Percentiles rank a stretch among this genome's conserved stretches.
Evolutionary conservation across 2,113 vertebrate species (phyloP).

Genomic region (Ageneiosus marmoratus): DNA sequence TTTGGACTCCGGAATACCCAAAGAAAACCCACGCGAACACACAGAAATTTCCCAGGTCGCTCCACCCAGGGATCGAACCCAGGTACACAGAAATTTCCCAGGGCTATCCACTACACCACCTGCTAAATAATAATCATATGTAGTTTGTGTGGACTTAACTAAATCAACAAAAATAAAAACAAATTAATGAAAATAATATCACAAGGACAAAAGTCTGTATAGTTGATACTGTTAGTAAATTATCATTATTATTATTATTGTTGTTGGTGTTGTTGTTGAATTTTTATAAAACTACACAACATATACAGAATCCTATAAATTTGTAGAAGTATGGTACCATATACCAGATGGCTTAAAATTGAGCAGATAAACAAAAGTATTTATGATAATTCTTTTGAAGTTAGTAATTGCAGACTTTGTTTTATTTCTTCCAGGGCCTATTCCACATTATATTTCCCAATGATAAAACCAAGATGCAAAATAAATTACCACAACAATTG

Average conservation of each 20-base stretch:
- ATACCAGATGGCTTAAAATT: too few species aligned
- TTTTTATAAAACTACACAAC: constrained; percentile 21
- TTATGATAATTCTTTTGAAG: neutral
- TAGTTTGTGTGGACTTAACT: too few species aligned
- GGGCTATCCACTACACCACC: too few species aligned
- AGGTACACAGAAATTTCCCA: too few species aligned
- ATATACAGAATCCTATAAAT: too few species aligned
- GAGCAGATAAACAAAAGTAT: constrained; percentile 30
- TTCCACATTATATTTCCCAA: constrained; percentile 6
- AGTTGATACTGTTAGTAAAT: constrained; percentile 43
- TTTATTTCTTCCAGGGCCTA: neutral
- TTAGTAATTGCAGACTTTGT: neutral
- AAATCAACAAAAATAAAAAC: too few species aligned
- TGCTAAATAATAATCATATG: too few species aligned
- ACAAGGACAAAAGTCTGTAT: constrained; percentile 3
- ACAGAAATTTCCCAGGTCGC: too few species aligned
- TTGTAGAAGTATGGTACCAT: too few species aligned
- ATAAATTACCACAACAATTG: constrained; percentile 20
- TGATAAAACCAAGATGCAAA: constrained; percentile 38
- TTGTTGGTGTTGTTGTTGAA: neutral
- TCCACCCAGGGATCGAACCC: too few species aligned
- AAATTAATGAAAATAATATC: neutral
- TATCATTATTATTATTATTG: neutral
- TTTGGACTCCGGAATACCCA: too few species aligned
- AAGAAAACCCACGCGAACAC: too few species aligned